phyloP scores from a whole-genome alignment of 2,797 vertebrate species.

The Scolopax rusticola region DNA sequence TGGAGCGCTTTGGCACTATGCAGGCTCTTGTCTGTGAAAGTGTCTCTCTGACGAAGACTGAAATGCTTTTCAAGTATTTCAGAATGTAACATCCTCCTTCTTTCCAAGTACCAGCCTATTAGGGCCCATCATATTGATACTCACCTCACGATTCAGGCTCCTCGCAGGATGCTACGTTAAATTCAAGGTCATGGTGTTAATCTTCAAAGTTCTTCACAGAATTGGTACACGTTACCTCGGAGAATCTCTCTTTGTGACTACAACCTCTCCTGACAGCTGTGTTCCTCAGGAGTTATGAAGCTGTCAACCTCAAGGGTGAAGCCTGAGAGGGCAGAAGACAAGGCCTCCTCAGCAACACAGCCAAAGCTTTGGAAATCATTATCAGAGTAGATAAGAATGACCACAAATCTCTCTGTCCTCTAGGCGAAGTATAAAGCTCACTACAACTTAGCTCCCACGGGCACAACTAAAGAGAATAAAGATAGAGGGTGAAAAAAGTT shows the following conservation, averaged over 20 bases:
- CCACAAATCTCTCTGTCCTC: conserved; percentile 62
- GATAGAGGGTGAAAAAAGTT: conserved; percentile 18
- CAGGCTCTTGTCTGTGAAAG: not conserved
- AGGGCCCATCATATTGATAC: not conserved
- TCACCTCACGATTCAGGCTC: conserved; percentile 16
- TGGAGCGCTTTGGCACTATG: not conserved
- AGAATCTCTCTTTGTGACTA: conserved; percentile 57
- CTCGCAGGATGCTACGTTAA: conserved; percentile 26
- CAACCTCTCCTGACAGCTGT: conserved; percentile 66
- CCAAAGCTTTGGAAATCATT: conserved; percentile 65
- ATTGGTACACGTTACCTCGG: conserved; percentile 56
- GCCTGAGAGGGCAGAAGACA: conserved; percentile 53
- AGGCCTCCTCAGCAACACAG: conserved; percentile 44
- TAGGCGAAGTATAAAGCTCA: conserved; percentile 33
- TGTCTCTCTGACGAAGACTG: not conserved
- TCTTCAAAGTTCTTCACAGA: conserved; percentile 61
- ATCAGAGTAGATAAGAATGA: conserved; percentile 61
- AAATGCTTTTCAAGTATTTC: not conserved
- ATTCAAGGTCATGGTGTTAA: conserved; percentile 67
- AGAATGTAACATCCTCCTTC: not conserved
- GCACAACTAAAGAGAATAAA: conserved; percentile 39
- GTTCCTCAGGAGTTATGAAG: conserved; percentile 71
- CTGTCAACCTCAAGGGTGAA: conserved; percentile 72
- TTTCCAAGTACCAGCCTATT: not conserved
- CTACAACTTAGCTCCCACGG: conserved; percentile 5